Conservation (phyloP, 1,140 invertebrate species). For the Caerostris darwini region DNA sequence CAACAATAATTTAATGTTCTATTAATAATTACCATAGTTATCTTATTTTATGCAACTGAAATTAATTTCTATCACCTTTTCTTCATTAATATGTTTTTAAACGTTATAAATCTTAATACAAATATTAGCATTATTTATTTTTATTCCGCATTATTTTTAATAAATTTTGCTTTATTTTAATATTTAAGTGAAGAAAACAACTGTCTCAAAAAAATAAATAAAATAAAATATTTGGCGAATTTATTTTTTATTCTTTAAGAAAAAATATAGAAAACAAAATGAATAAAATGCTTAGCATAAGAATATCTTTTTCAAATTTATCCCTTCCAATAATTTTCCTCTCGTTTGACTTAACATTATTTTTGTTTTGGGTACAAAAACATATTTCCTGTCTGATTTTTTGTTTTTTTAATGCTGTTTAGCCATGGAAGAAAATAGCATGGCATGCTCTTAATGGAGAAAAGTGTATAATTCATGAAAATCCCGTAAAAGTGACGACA, state of each 20-base stretch:
- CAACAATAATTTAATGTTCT: no score
- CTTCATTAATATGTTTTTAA: no score
- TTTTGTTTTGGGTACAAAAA: not conserved
- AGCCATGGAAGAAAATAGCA: not conserved
- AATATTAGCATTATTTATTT: no score
- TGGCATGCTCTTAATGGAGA: not conserved
- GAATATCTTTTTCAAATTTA: not conserved
- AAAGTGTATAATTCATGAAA: constrained; percentile 10
- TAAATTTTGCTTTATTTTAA: no score
- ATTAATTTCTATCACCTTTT: no score
- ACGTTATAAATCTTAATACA: no score
- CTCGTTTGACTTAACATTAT: not conserved
- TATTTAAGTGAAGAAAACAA: no score
- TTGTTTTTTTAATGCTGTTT: not conserved
- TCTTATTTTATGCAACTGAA: no score
- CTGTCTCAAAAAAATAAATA: no score
- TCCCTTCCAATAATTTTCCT: not conserved
- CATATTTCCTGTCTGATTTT: not conserved
- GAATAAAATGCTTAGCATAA: not conserved
- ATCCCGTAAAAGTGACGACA: not conserved
- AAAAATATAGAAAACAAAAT: not conserved
- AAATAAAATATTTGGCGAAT: not conserved
- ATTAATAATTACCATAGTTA: no score
- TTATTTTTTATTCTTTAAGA: not conserved
- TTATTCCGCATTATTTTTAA: no score